Conservation (phyloP, 1,140 invertebrate species). For the Paralvinella palmiformis region DNA sequence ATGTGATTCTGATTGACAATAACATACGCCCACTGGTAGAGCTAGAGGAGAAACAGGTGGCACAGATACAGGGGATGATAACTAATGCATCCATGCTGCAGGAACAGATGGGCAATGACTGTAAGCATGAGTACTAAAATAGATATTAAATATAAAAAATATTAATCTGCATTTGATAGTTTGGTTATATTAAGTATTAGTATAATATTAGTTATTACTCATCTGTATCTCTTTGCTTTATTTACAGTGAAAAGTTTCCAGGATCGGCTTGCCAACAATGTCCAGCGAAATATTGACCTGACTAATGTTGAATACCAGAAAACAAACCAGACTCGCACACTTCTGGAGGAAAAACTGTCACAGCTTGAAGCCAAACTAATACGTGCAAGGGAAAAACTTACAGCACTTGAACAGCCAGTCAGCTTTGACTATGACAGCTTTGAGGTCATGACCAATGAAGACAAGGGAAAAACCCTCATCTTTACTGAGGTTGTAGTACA, state of each 20-base stretch:
- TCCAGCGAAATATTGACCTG: not conserved
- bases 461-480: not conserved
- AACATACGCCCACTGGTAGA: not conserved
- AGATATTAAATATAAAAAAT: not conserved
- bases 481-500: constrained; percentile 12
- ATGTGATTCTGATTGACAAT: not conserved
- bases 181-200: not conserved
- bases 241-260: not conserved
- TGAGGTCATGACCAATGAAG: not conserved
- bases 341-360: not conserved
- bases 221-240: not conserved
- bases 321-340: not conserved
- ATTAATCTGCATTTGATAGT: not conserved
- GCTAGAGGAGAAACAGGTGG: not conserved
- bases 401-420: constrained; percentile 8
- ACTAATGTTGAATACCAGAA: not conserved
- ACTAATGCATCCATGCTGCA: not conserved
- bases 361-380: not conserved
- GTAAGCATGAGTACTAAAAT: not conserved
- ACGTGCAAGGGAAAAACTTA: not conserved
- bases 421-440: not conserved
- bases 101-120: not conserved
- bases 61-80: not conserved
- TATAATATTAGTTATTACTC: not conserved
- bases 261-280: not conserved